A percentile compares a stretch with the other conserved stretches of the same genome.
Conservation (phyloP, 2,888 invertebrate genomes). For the Hoplodrina blanda region DNA sequence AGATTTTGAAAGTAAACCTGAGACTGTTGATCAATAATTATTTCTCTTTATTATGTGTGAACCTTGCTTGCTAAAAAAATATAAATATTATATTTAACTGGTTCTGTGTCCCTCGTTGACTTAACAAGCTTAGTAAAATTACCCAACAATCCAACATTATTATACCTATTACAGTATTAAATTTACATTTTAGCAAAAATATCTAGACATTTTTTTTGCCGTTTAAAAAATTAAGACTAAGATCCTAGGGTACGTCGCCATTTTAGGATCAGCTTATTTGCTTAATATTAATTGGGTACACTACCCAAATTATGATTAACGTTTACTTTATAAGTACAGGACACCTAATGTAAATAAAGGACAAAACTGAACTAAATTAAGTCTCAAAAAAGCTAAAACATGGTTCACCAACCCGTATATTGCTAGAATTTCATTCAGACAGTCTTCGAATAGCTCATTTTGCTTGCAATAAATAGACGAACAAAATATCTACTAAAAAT, state of each 20-base stretch:
- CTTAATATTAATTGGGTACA: slow-evolving; percentile 16
- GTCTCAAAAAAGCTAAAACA: slow-evolving; percentile 7
- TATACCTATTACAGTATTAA: too few relatives aligned
- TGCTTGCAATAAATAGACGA: slow-evolving; percentile 11
- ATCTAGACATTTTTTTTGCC: too few relatives aligned
- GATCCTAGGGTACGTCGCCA: not conserved
- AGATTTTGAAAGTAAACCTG: too few relatives aligned
- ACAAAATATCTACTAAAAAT: slow-evolving; percentile 32
- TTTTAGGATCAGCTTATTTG: not conserved
- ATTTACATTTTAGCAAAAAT: too few relatives aligned
- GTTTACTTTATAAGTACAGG: not conserved
- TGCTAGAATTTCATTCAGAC: slow-evolving; percentile 33
- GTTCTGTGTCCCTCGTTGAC: too few relatives aligned
- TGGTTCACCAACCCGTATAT: slow-evolving; percentile 35
- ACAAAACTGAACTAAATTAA: not conserved
- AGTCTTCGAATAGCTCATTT: slow-evolving; percentile 6
- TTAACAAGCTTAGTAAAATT: too few relatives aligned
- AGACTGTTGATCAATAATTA: too few relatives aligned
- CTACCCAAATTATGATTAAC: not conserved
- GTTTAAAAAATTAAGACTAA: not conserved
- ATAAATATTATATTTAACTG: too few relatives aligned
- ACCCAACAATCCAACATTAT: too few relatives aligned
- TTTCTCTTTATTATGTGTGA: too few relatives aligned
- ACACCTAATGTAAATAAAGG: slow-evolving; percentile 9
- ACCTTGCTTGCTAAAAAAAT: too few relatives aligned